These are phyloP conservation scores for Larimichthys polyactis DNA, from an alignment of 2,113 vertebrate species.

Conservation along the genomic window DNA sequence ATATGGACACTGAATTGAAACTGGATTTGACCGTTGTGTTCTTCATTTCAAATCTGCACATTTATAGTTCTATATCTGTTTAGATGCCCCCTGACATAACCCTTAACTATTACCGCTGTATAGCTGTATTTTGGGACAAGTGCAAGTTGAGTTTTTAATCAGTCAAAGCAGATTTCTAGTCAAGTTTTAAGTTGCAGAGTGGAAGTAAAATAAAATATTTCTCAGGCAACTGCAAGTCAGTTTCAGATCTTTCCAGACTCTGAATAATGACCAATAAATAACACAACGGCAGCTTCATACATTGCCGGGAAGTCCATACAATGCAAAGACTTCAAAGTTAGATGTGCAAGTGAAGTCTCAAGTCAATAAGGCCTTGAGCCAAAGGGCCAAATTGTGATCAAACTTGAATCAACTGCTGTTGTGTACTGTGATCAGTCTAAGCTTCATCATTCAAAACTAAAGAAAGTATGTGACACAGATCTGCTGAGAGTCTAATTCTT, in stretches of 20 bases:
- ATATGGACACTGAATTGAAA: background rate
- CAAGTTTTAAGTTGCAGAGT: background rate
- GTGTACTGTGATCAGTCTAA: no score
- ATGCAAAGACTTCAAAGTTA: background rate
- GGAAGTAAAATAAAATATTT: no score
- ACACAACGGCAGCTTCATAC: background rate
- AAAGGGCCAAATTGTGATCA: no score
- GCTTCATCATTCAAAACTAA: no score
- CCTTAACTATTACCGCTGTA: background rate
- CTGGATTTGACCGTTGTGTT: background rate
- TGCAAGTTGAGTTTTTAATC: background rate
- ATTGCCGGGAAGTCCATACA: background rate
- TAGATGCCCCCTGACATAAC: no score
- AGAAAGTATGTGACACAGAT: background rate
- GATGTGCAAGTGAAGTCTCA: background rate
- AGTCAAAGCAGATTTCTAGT: background rate
- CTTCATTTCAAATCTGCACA: background rate
- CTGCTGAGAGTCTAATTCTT: background rate
- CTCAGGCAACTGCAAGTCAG: constrained; percentile 7
- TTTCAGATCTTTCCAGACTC: background rate
- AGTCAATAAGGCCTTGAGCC: background rate
- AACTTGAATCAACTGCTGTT: no score
- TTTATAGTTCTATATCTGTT: background rate
- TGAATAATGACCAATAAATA: background rate
- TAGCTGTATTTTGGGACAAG: background rate